A percentile compares a stretch with the other conserved stretches of the same genome.
Conservation (phyloP, 2,888 invertebrate species). For the Drosophila gaucha region DNA sequence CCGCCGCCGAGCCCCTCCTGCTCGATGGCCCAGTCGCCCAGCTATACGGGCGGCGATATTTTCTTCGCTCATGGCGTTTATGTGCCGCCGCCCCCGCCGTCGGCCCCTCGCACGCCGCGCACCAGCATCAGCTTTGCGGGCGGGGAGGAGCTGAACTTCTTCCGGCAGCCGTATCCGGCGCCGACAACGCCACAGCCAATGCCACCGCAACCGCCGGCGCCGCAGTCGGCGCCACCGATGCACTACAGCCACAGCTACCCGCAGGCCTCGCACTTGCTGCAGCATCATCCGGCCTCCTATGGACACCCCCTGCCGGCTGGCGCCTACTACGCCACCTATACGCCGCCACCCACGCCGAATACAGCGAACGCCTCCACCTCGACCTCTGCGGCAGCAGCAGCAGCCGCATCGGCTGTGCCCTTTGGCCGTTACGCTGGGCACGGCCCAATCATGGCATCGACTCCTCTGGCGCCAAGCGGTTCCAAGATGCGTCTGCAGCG, state of each 20-base stretch:
- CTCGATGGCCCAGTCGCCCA: slow-evolving; percentile 77
- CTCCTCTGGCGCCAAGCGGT: slow-evolving; percentile 61
- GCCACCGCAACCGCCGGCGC: slow-evolving; percentile 69
- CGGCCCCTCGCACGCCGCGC: slow-evolving; percentile 72
- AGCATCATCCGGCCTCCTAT: slow-evolving; percentile 65
- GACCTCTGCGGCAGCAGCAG: slow-evolving; percentile 33
- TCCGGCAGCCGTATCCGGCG: slow-evolving; percentile 78
- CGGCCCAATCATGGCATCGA: slow-evolving; percentile 60
- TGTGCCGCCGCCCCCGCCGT: slow-evolving; percentile 50
- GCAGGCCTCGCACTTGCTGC: slow-evolving; percentile 68
- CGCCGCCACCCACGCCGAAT: slow-evolving; percentile 82
- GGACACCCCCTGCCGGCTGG: slow-evolving; percentile 41
- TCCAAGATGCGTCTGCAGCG: slow-evolving; percentile 79
- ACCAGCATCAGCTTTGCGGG: slow-evolving; percentile 81
- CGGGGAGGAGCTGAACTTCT: slow-evolving; percentile 82
- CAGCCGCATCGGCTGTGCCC: slow-evolving; percentile 27
- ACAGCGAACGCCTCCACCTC: slow-evolving; percentile 69
- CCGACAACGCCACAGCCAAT: slow-evolving; percentile 73
- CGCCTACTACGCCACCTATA: slow-evolving; percentile 75
- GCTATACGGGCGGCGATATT: slow-evolving; percentile 80
- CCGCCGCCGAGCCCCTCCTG: slow-evolving; percentile 84
- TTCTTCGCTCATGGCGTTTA: slow-evolving; percentile 83
- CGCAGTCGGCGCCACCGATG: slow-evolving; percentile 82
- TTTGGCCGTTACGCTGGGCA: slow-evolving; percentile 10
- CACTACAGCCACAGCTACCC: slow-evolving; percentile 73